Evolutionary conservation across 2,797 vertebrate genomes (phyloP), one percentile per base, ranked within the genome.

Genomic region (Rousettus madagascariensis): DNA sequence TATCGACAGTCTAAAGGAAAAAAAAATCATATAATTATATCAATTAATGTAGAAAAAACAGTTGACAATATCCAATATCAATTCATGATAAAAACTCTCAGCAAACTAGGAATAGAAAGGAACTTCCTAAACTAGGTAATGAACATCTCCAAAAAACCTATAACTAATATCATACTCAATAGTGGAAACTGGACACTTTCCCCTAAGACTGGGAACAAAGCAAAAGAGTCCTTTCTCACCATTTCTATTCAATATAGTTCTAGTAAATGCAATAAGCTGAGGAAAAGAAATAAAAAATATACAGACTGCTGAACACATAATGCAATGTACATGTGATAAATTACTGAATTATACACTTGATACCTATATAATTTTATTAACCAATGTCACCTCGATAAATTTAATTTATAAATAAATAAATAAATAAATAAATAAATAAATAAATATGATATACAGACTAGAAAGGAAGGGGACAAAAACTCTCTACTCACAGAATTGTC

Each of bases 1-100:
- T 38, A 71, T 43, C 30, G 91, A 72, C 28, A 72, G 19, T 72
- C 41, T 86, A 84, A 61, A 68, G 38, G 80, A 90, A 46, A 92
- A n/a, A n/a, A 93, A 96, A 95, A 55, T 26, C 13, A 84, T n/a
- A 38, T 38, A 41, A 87, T 71, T 57, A 24, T 72, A 78, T 85
- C 53, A 75, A 75, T 36, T 74, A 17, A 63, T 53, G 1, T 8
- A 90, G 57, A 69, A 82, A 94, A 88, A 75, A 19, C 43, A 78
- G 51, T 75, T 88, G 28, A 43, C 19, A 80, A 51, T 88, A 91
- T 86, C 20, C 46, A 83, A 74, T 68, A 74, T 16, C 10, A 82
- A 87, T 72, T 85, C 53, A 59, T 86, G 13, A 77, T 53, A 69
- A 69, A 95, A 69, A 65, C 19, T 78, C 28, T 79, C 38, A 84